These are phyloP conservation scores for Cydia strobilella DNA, from an alignment of 1,140 invertebrate species.

Conservation along the genomic window DNA sequence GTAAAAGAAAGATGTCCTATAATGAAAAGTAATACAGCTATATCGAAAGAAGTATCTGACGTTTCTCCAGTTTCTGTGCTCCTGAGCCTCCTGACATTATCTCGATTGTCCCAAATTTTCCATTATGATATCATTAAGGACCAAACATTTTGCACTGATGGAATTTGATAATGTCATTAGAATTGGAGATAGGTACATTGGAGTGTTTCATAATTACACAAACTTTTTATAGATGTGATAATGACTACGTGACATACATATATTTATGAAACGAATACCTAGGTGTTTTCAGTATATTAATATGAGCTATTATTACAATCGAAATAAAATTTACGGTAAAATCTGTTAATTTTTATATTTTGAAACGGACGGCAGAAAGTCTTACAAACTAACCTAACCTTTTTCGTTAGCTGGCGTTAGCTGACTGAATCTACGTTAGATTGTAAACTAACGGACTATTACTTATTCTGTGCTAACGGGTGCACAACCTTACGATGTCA, in stretches of 20 bases:
- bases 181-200: background rate
- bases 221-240: background rate
- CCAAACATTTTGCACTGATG: background rate
- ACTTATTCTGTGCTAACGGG: too few relatives aligned
- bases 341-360: too few relatives aligned
- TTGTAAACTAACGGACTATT: too few relatives aligned
- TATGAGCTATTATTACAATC: too few relatives aligned
- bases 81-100: background rate
- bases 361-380: too few relatives aligned
- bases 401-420: too few relatives aligned
- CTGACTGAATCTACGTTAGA: too few relatives aligned
- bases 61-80: background rate
- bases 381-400: too few relatives aligned
- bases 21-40: background rate
- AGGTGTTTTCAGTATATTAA: too few relatives aligned
- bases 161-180: conserved; percentile 12
- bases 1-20: background rate
- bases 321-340: too few relatives aligned
- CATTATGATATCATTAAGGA: conserved; percentile 8
- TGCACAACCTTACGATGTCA: too few relatives aligned
- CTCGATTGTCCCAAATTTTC: background rate
- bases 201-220: background rate
- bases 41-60: background rate
- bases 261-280: background rate
- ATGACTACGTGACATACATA: background rate